A percentile compares a stretch with the other conserved stretches of the same genome.
These are phyloP conservation scores for Caenorhabditis zanzibari DNA, from an alignment of 2,888 invertebrate genomes.

Conservation along the genomic window DNA sequence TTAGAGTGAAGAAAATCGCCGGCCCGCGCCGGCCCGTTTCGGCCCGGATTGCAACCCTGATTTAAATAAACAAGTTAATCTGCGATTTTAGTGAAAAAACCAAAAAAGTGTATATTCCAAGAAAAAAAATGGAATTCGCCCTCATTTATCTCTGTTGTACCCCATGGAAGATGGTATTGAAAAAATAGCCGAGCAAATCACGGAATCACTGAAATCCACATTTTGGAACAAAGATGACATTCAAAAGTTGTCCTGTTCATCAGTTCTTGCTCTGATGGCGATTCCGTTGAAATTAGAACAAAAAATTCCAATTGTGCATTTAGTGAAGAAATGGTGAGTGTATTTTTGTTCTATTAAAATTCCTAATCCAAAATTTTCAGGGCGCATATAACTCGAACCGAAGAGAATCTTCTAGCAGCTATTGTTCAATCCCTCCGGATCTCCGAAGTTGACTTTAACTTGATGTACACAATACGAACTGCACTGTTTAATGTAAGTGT, in stretches of 20 bases:
- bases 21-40: too few species aligned
- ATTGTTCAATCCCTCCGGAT: constrained; percentile 1
- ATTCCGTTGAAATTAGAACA: neutral
- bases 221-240: neutral
- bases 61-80: too few species aligned
- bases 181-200: neutral
- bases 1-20: too few species aligned
- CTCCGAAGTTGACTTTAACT: neutral
- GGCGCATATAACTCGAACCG: neutral
- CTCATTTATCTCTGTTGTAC: neutral
- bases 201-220: neutral
- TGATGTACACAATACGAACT: constrained; percentile 13
- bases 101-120: neutral
- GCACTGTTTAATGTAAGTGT: constrained; percentile 10
- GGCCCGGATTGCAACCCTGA: too few species aligned
- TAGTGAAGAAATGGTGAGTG: neutral
- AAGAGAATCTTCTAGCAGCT: neutral
- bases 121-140: neutral
- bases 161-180: neutral
- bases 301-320: neutral
- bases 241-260: neutral
- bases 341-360: neutral
- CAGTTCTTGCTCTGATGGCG: neutral
- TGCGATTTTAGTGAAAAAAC: neutral
- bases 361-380: neutral